A percentile compares a stretch with the other conserved stretches of the same genome.
Evolutionary conservation across 2,888 invertebrate species (phyloP).

Genomic region (Frankliniella intonsa): DNA sequence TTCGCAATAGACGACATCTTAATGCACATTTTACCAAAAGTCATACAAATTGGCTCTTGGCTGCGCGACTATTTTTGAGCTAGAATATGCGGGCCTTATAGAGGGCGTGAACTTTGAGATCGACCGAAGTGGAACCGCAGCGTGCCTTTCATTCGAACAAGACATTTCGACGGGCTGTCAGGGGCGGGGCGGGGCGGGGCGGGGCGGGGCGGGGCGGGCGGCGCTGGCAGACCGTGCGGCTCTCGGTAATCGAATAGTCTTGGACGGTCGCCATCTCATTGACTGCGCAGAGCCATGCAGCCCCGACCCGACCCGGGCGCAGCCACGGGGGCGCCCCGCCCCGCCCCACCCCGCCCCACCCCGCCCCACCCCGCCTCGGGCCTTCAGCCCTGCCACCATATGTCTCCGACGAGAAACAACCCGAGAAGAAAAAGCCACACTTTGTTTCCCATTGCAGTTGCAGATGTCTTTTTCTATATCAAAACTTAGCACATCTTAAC

Average conservation of each 20-base stretch:
- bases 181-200: background rate
- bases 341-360: too few relatives aligned
- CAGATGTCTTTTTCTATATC: too few relatives aligned
- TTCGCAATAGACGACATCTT: too few relatives aligned
- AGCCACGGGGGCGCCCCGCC: background rate
- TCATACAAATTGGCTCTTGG: background rate
- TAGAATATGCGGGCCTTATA: background rate
- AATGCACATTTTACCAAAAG: too few relatives aligned
- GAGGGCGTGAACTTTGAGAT: background rate
- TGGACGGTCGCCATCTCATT: background rate
- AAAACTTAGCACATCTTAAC: too few relatives aligned
- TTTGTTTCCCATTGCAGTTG: too few relatives aligned
- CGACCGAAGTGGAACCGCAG: background rate
- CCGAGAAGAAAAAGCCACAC: too few relatives aligned
- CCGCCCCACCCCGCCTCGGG: too few relatives aligned
- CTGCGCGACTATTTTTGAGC: background rate
- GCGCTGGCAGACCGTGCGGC: background rate
- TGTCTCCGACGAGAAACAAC: too few relatives aligned
- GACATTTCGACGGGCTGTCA: background rate
- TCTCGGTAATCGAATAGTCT: background rate
- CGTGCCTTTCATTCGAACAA: background rate
- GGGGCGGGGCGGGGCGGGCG: background rate
- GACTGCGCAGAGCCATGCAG: background rate
- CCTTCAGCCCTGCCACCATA: too few relatives aligned
- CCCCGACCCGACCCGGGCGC: background rate